Evolutionary conservation across 2,113 vertebrate genomes (phyloP).

Genomic region (Mesitornis unicolor): DNA sequence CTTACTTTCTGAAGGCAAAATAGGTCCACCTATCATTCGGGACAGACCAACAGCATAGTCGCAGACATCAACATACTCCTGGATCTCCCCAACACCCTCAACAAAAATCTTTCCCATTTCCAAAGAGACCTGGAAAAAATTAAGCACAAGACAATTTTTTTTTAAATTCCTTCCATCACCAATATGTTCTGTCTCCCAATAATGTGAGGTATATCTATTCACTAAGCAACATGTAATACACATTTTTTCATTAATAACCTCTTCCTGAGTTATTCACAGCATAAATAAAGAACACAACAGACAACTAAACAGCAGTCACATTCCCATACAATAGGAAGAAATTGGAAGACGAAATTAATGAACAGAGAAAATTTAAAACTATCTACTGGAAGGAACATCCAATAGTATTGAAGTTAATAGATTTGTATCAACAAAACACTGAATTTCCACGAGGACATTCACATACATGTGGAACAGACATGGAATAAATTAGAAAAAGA

Average conservation of each 20-base stretch:
- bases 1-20: slow-evolving; percentile 94
- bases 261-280: background rate
- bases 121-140: slow-evolving; percentile 83
- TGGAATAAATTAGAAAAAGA: background rate
- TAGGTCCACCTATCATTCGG: slow-evolving; percentile 92
- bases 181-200: background rate
- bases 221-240: background rate
- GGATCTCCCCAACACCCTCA: slow-evolving; percentile 95
- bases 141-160: background rate
- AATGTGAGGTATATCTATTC: background rate
- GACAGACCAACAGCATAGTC: slow-evolving; percentile 97
- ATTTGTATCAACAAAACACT: background rate
- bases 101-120: slow-evolving; percentile 99
- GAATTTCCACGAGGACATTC: background rate
- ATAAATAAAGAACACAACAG: background rate
- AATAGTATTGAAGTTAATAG: background rate
- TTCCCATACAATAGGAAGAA: background rate
- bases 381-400: background rate
- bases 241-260: background rate
- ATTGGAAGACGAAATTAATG: background rate
- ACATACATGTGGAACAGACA: accelerated
- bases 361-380: background rate
- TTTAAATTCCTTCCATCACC: background rate
- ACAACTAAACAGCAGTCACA: background rate
- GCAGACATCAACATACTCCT: slow-evolving; percentile 95